Conservation (phyloP, 2,888 invertebrate genomes). For the Drosophila mimetica region DNA sequence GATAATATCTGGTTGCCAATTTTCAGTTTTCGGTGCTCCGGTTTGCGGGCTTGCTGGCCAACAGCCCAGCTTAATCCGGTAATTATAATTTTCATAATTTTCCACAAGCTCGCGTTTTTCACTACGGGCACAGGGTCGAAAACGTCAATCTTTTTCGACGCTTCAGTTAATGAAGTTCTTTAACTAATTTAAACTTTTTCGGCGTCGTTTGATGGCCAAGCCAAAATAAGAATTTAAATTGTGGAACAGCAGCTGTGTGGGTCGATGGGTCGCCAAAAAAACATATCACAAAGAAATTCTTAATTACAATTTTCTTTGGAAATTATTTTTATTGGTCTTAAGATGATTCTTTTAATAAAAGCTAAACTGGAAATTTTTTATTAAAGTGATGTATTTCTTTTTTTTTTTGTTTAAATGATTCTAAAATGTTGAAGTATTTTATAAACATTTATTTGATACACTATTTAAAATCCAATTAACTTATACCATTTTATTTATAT, state of each 20-base stretch:
- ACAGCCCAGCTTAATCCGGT: constrained; percentile 43
- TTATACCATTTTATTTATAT: no score
- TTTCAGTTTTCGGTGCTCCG: constrained; percentile 20
- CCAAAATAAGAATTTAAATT: constrained; percentile 38
- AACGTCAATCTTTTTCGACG: constrained; percentile 41
- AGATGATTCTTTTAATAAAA: neutral
- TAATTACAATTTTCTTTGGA: constrained; percentile 21
- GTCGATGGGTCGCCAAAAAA: constrained; percentile 15
- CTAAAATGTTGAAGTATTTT: no score
- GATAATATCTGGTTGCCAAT: constrained; percentile 31
- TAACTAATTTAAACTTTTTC: constrained; percentile 74
- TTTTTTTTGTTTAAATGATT: no score
- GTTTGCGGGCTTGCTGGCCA: constrained; percentile 19
- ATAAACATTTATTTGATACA: no score
- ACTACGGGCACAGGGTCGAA: constrained; percentile 8
- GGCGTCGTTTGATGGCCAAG: constrained; percentile 39
- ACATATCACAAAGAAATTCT: constrained; percentile 4
- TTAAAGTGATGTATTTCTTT: no score
- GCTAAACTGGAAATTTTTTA: neutral
- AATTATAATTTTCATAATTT: constrained; percentile 74
- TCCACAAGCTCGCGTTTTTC: constrained; percentile 46
- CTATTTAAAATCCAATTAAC: no score
- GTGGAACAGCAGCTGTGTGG: constrained; percentile 27
- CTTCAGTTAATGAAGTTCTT: constrained; percentile 59
- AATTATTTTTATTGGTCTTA: constrained; percentile 1